These are phyloP conservation scores for Drosophila ficusphila DNA, from an alignment of 1,140 invertebrate genomes.

Conservation along the genomic window DNA sequence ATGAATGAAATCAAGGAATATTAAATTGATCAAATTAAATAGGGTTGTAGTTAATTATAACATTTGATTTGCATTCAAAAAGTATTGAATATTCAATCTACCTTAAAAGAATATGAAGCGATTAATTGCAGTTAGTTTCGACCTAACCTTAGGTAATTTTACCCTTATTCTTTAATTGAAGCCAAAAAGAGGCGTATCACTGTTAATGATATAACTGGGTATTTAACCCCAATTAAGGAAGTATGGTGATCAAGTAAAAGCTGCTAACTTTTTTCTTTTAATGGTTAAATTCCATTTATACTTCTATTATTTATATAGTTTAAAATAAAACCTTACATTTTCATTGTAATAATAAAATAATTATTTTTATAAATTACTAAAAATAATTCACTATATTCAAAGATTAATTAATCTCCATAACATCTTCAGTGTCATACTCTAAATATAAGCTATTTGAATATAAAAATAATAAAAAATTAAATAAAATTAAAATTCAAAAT, in stretches of 20 bases:
- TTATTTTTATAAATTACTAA: slow-evolving; percentile 84
- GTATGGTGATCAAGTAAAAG: slow-evolving; percentile 84
- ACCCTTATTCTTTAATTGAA: slow-evolving; percentile 86
- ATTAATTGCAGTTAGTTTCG: slow-evolving; percentile 86
- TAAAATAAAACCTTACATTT: slow-evolving; percentile 86
- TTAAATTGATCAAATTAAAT: slow-evolving; percentile 86
- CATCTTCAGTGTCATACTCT: slow-evolving; percentile 87
- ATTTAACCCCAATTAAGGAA: slow-evolving; percentile 84
- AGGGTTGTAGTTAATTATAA: slow-evolving; percentile 87
- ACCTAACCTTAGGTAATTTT: slow-evolving; percentile 85
- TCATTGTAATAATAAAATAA: slow-evolving; percentile 85
- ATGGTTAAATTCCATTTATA: slow-evolving; percentile 85
- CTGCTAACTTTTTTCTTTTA: slow-evolving; percentile 85
- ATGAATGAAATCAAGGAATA: slow-evolving; percentile 88
- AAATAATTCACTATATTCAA: slow-evolving; percentile 63
- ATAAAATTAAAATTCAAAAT: slow-evolving; percentile 83
- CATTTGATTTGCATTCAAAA: slow-evolving; percentile 88
- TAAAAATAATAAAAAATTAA: slow-evolving; percentile 82
- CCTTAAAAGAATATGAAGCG: slow-evolving; percentile 84
- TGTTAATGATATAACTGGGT: slow-evolving; percentile 58
- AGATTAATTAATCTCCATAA: slow-evolving; percentile 84
- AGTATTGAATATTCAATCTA: slow-evolving; percentile 85
- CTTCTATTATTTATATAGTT: slow-evolving; percentile 86
- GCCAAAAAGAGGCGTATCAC: slow-evolving; percentile 85
- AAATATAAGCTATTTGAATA: slow-evolving; percentile 87